Base-by-base conservation (phyloP, 2,888 invertebrate species). In the Leuctra nigra region DNA sequence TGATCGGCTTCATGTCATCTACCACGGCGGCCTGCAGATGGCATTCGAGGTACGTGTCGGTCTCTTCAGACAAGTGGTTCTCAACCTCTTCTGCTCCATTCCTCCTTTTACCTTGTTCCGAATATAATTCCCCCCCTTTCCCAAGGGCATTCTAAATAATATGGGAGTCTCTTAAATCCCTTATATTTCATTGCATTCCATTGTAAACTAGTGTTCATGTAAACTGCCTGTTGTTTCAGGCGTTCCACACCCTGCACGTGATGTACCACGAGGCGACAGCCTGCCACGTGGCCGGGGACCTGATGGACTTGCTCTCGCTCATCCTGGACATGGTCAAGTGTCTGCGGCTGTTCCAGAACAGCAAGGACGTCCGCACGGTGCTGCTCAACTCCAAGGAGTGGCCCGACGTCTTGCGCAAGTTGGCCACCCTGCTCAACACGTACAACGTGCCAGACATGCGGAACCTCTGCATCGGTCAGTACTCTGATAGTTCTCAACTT, bases 251-350 rank as follows among this genome's bases (percentile, higher is more conserved):
- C 62, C 76, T 95, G 59, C 93, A 94, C 76, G 86, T 91, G 64
- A 93, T 95, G 84, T 88, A 93, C 70, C 91, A 93, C 66, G 94
- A 95, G 72, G 93, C 93, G 13, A 91, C 93, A 7, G 91, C 91
- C 0, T 91, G 89, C 67, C 89, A 90, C 69, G 87, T 90, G 14
- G 83, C 85, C 0, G 84, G 83, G 2, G 95, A 95, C 71, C 77
- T 95, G 56, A 81, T 90, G 33, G 91, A 93, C 65, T 80, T 95
- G 44, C 77, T 95, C 60, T 82, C 69, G 18, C 68, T 76, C 14
- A 86, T 89, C 70, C 81, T 88, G 54, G 81, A 88, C 59, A 72
- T 89, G 18, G 79, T 86, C 54, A 80, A 86, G 52, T 86, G 87
- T 61, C 74, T 88, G 61, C 79, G 87, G 68, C 76, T 83, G 68